These are phyloP conservation scores for Dynastes grantii DNA, from an alignment of 2,888 invertebrate species.

Conservation along the genomic window DNA sequence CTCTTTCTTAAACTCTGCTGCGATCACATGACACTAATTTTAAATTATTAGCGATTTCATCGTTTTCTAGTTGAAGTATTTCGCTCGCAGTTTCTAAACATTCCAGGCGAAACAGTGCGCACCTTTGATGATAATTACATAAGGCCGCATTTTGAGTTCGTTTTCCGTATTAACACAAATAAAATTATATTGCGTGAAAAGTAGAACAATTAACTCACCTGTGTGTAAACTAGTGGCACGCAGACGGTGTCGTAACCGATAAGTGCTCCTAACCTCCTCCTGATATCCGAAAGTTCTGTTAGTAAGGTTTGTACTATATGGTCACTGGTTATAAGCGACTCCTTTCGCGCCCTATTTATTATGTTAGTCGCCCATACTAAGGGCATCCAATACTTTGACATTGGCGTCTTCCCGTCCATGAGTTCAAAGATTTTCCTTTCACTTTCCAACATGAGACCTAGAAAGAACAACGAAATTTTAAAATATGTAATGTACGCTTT, in stretches of 20 bases:
- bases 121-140: background rate
- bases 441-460: slow-evolving; percentile 92
- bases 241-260: slow-evolving; percentile 94
- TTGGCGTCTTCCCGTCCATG: slow-evolving; percentile 90
- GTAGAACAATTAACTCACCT: slow-evolving; percentile 74
- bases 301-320: slow-evolving; percentile 94
- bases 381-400: slow-evolving; percentile 96
- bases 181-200: slow-evolving; percentile 1
- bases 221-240: slow-evolving; percentile 93
- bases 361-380: slow-evolving; percentile 94
- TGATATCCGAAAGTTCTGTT: slow-evolving; percentile 90
- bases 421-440: slow-evolving; percentile 93
- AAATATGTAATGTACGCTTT: no score
- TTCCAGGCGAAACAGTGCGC: background rate
- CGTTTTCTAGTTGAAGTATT: slow-evolving; percentile 2
- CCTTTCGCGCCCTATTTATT: slow-evolving; percentile 89
- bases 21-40: background rate
- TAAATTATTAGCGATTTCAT: background rate
- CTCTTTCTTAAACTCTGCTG: no score
- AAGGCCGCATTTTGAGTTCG: background rate
- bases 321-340: slow-evolving; percentile 88
- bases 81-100: background rate
- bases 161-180: background rate
- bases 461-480: slow-evolving; percentile 55
- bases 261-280: slow-evolving; percentile 86